phyloP scores from a whole-genome alignment of 2,113 vertebrate genomes.

The Eupsittula cactorum region DNA sequence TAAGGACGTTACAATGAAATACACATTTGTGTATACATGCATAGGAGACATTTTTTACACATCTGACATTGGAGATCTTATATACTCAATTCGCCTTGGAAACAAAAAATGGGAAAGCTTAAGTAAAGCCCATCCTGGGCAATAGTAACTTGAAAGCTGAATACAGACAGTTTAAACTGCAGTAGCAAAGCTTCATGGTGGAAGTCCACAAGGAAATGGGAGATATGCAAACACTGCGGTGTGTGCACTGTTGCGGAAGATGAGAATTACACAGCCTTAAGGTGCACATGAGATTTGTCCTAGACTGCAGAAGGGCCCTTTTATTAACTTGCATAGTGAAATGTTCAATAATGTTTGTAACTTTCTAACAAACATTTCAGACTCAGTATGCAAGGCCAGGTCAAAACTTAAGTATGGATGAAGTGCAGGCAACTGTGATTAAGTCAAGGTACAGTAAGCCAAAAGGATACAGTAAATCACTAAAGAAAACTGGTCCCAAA shows the following conservation, averaged over 20 bases:
- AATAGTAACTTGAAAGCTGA: neutral
- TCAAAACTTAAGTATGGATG: neutral
- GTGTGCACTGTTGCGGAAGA: neutral
- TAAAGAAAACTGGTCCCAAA: neutral
- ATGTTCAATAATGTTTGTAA: neutral
- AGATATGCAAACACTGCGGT: neutral
- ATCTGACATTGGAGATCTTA: neutral
- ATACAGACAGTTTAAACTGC: neutral
- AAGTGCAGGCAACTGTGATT: neutral
- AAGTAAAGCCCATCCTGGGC: neutral
- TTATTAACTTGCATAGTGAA: neutral
- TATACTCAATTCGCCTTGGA: neutral
- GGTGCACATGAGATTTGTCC: neutral
- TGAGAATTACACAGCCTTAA: neutral
- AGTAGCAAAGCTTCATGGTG: neutral
- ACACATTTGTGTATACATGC: neutral
- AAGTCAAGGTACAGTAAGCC: neutral
- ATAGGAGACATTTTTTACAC: neutral
- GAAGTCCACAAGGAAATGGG: neutral
- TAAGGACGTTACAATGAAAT: neutral
- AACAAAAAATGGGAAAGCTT: neutral
- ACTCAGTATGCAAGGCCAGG: neutral
- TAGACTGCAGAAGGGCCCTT: neutral
- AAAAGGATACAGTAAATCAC: neutral
- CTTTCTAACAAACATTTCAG: neutral